A percentile compares a stretch with the other conserved stretches of the same genome.
Evolutionary conservation across 2,113 vertebrate genomes (phyloP).

Genomic region (Mungos mungo): DNA sequence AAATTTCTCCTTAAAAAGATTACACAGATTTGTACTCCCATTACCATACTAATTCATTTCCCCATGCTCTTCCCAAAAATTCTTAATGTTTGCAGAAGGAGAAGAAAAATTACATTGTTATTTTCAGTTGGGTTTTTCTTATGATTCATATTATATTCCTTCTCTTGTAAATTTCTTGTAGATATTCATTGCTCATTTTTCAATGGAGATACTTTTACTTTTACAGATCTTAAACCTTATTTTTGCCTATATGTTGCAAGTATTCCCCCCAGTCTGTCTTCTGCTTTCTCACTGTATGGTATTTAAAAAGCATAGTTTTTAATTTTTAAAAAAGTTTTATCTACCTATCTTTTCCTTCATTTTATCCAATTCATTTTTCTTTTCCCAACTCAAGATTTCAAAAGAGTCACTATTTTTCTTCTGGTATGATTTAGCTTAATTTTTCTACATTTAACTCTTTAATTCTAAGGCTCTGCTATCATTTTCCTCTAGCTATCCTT

Average conservation of each 20-base stretch:
- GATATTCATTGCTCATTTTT: not conserved
- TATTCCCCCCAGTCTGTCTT: constrained; percentile 16
- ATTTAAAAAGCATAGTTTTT: not conserved
- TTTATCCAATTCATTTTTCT: constrained; percentile 13
- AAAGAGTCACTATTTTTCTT: not conserved
- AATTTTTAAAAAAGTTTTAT: not conserved
- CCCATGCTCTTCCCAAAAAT: not conserved
- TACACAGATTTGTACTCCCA: not conserved
- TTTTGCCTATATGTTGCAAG: not conserved
- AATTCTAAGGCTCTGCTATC: not conserved
- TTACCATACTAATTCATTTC: constrained; percentile 9
- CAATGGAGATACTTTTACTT: not conserved
- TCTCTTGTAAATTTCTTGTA: not conserved
- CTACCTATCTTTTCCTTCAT: not conserved
- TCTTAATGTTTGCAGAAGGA: not conserved
- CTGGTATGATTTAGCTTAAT: not conserved
- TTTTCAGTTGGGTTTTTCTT: constrained; percentile 15
- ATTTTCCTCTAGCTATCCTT: not conserved
- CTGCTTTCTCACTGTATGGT: not conserved
- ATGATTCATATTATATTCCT: not conserved
- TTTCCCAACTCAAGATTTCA: constrained; percentile 20
- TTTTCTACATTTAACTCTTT: constrained; percentile 38
- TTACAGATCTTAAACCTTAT: not conserved
- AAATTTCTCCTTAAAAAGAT: constrained; percentile 13
- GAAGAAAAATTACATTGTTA: not conserved